Percentiles rank a stretch among this genome's conserved stretches.
Evolutionary conservation across 2,888 invertebrate genomes (phyloP).

Genomic region (Oeneis ivallda): DNA sequence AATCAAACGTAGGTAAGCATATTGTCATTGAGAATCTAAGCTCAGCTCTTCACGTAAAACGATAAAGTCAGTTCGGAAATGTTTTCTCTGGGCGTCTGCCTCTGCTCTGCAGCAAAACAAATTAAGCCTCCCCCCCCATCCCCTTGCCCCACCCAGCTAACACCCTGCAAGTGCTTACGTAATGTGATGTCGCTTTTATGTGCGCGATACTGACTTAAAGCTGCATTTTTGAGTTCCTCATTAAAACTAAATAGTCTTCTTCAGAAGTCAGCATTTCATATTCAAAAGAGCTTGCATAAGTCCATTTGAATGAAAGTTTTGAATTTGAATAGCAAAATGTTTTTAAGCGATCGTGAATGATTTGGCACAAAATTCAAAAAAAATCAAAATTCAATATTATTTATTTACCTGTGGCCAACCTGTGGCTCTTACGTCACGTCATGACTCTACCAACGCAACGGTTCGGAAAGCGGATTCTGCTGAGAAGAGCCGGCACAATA

Average conservation of each 20-base stretch:
- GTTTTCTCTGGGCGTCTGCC: conserved; percentile 28
- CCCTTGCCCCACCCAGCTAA: not conserved
- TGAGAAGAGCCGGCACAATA: no score
- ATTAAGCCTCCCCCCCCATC: conserved; percentile 22
- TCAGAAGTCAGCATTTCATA: conserved; percentile 17
- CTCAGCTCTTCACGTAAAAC: conserved; percentile 22
- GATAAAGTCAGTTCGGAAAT: conserved; percentile 34
- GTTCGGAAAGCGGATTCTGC: no score
- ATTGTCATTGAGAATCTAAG: not conserved
- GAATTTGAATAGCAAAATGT: conserved; percentile 10
- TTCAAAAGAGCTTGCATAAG: conserved; percentile 22
- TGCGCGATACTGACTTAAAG: conserved; percentile 28
- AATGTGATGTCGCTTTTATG: conserved; percentile 31
- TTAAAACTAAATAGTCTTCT: conserved; percentile 33
- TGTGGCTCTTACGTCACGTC: no score
- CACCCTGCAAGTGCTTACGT: conserved; percentile 30
- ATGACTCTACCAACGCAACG: no score
- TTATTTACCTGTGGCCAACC: no score
- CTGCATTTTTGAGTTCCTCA: conserved; percentile 30
- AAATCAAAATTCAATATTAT: no score
- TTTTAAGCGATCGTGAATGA: conserved; percentile 3
- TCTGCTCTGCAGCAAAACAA: conserved; percentile 33
- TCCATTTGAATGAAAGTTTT: conserved; percentile 13
- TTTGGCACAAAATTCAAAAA: not conserved
- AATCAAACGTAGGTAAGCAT: no score